Conservation (phyloP, 2,797 vertebrate genomes). For the Eulemur coronatus region DNA sequence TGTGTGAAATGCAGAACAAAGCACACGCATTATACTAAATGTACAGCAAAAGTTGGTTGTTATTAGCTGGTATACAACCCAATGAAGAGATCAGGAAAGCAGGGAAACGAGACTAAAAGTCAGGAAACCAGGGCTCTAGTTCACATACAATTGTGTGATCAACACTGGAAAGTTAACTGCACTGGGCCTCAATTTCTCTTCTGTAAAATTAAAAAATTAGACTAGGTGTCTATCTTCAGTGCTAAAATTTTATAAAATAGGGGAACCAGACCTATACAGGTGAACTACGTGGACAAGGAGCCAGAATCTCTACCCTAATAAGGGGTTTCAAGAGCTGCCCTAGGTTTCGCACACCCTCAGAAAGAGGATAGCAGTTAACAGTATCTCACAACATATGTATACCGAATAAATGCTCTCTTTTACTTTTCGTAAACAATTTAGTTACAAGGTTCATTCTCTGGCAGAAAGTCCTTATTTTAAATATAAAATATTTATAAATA, state of each 20-base stretch:
- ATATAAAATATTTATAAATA: background rate
- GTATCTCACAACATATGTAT: background rate
- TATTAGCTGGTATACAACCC: background rate
- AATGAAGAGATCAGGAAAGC: background rate
- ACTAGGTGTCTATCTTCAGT: background rate
- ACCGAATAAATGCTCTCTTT: background rate
- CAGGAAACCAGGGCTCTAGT: background rate
- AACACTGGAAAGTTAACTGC: background rate
- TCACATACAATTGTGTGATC: background rate
- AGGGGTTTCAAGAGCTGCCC: background rate
- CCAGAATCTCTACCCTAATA: background rate
- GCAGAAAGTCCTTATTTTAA: slow-evolving; percentile 2
- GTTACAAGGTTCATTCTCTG: slow-evolving; percentile 19
- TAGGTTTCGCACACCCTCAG: background rate
- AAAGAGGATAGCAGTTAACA: background rate
- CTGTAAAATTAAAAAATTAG: background rate
- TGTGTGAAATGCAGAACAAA: background rate
- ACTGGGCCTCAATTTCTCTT: background rate
- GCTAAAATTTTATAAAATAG: background rate
- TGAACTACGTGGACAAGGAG: background rate
- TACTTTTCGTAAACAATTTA: background rate
- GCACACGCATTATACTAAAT: background rate
- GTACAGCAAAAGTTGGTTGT: background rate
- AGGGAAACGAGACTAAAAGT: background rate
- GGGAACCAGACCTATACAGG: background rate